These are phyloP conservation scores for Drosophila busckii DNA, from an alignment of 1,140 invertebrate genomes.

Conservation along the genomic window DNA sequence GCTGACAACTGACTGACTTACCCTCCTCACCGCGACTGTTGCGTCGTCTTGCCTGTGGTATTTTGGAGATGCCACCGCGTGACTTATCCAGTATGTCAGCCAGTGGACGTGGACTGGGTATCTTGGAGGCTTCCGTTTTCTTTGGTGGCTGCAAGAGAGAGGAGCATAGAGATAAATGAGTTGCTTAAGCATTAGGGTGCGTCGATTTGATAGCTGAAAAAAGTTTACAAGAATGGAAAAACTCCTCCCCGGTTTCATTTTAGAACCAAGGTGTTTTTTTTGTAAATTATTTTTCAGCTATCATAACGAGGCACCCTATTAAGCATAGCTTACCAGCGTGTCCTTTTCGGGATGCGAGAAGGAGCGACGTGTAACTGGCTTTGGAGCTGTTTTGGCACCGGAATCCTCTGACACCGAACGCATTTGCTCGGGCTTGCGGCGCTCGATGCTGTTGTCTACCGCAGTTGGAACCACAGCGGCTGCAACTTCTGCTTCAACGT, in stretches of 20 bases:
- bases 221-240: too few species aligned
- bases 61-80: constrained; percentile 53
- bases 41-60: constrained; percentile 56
- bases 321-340: constrained; percentile 62
- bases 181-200: background rate
- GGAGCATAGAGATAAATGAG: background rate
- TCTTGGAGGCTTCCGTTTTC: constrained; percentile 65
- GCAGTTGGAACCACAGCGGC: background rate
- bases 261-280: too few species aligned
- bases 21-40: constrained; percentile 68
- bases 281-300: too few species aligned
- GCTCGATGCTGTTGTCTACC: constrained; percentile 10
- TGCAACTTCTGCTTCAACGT: background rate
- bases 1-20: constrained; percentile 32
- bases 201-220: too few species aligned
- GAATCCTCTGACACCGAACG: constrained; percentile 78
- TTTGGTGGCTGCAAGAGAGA: constrained; percentile 55
- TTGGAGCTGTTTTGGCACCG: constrained; percentile 62
- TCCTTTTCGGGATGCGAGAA: constrained; percentile 78
- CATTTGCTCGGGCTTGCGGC: constrained; percentile 76
- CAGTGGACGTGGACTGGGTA: constrained; percentile 70
- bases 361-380: constrained; percentile 71
- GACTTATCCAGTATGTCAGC: constrained; percentile 72
- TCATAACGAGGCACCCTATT: too few species aligned
- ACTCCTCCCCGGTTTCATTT: too few species aligned